Evolutionary conservation across 2,888 invertebrate species (phyloP).

Genomic region (Lithophane semibrunnea): DNA sequence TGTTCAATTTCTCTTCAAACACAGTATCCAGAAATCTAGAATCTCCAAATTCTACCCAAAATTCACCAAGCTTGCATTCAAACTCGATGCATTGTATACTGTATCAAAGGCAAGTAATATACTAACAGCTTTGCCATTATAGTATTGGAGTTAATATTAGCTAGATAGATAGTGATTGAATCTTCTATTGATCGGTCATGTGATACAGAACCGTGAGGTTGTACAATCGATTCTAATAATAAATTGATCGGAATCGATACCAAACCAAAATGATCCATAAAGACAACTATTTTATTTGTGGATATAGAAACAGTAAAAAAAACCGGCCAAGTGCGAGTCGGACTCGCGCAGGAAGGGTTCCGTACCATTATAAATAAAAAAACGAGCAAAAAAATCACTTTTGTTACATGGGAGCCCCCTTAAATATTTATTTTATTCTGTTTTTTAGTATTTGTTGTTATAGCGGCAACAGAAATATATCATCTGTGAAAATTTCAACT

Average conservation of each 20-base stretch:
- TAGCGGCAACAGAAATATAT: too few species aligned
- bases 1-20: neutral
- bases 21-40: neutral
- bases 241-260: neutral
- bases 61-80: conserved; percentile 26
- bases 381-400: too few species aligned
- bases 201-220: neutral
- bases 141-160: conserved; percentile 42
- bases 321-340: too few species aligned
- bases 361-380: too few species aligned
- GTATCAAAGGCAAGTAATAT: conserved; percentile 36
- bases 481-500: too few species aligned
- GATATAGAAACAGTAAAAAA: too few species aligned
- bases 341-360: too few species aligned
- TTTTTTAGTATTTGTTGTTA: too few species aligned
- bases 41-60: neutral
- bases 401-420: too few species aligned
- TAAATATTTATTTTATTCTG: too few species aligned
- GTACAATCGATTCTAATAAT: neutral
- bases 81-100: conserved; percentile 15
- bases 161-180: neutral
- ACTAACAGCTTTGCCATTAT: conserved; percentile 47
- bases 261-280: too few species aligned
- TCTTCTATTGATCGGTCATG: neutral
- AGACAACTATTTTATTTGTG: too few species aligned